Evolutionary conservation across 1,140 invertebrate species (phyloP).

Genomic region (Drosophila erecta): DNA sequence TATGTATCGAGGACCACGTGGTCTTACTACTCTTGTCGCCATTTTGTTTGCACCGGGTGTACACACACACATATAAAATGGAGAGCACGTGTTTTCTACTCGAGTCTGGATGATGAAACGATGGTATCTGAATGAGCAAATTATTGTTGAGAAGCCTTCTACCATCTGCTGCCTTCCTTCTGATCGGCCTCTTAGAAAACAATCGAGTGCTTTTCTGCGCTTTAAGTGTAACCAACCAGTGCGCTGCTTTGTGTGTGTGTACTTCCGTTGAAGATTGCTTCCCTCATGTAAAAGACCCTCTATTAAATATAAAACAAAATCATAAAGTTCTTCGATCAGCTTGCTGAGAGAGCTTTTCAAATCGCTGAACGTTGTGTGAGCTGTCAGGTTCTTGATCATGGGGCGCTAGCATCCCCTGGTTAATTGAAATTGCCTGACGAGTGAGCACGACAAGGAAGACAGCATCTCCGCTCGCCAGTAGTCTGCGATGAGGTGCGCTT

Average conservation of each 20-base stretch:
- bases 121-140: conserved; percentile 82
- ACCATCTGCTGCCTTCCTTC: conserved; percentile 85
- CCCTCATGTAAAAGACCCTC: neutral
- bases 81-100: conserved; percentile 46
- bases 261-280: neutral
- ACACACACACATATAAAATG: neutral
- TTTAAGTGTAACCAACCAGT: too few relatives aligned
- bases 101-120: conserved; percentile 77
- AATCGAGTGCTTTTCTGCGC: neutral
- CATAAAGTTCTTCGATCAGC: conserved; percentile 88
- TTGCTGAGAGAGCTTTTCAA: conserved; percentile 87
- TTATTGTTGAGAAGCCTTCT: conserved; percentile 69
- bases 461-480: conserved; percentile 88
- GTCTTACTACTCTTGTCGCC: conserved; percentile 13
- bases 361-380: conserved; percentile 84
- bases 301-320: conserved; percentile 61
- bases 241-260: conserved; percentile 1
- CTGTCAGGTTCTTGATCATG: conserved; percentile 56
- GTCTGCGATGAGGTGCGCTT: conserved; percentile 77
- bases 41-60: conserved; percentile 47
- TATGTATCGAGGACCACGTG: conserved; percentile 86
- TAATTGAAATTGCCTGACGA: conserved; percentile 36
- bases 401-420: neutral
- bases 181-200: conserved; percentile 58
- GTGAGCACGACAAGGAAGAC: conserved; percentile 77